Evolutionary conservation across 2,113 vertebrate genomes (phyloP).

Genomic region (Gambusia affinis): DNA sequence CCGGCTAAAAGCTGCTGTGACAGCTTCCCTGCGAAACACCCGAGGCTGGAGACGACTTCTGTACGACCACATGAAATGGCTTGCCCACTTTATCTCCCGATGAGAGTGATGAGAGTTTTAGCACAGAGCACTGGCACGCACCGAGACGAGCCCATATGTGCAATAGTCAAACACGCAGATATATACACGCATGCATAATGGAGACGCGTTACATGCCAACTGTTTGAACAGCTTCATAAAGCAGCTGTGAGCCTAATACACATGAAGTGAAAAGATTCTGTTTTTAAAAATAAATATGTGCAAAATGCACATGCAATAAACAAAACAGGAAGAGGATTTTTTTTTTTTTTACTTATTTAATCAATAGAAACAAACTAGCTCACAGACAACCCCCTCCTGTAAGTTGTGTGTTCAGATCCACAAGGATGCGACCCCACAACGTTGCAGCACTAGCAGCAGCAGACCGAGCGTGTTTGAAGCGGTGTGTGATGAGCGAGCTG

Average conservation of each 20-base stretch:
- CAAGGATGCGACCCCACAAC: slow-evolving; percentile 57
- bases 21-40: slow-evolving; percentile 69
- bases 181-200: slow-evolving; percentile 45
- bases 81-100: slow-evolving; percentile 77
- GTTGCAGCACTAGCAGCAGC: slow-evolving; percentile 39
- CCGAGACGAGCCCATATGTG: slow-evolving; percentile 48
- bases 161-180: slow-evolving; percentile 49
- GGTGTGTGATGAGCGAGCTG: slow-evolving; percentile 74
- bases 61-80: slow-evolving; percentile 70
- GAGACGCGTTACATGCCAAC: slow-evolving; percentile 45
- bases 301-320: slow-evolving; percentile 47
- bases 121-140: slow-evolving; percentile 67
- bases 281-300: slow-evolving; percentile 47
- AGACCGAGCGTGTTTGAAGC: slow-evolving; percentile 75
- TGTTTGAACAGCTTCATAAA: slow-evolving; percentile 64
- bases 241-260: slow-evolving; percentile 55
- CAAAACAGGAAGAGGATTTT: slow-evolving; percentile 16
- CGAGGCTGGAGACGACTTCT: slow-evolving; percentile 71
- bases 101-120: slow-evolving; percentile 61
- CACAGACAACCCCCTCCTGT: slow-evolving; percentile 47
- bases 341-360: slow-evolving; percentile 20
- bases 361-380: slow-evolving; percentile 33
- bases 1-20: slow-evolving; percentile 74
- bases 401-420: slow-evolving; percentile 65
- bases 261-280: slow-evolving; percentile 42